Evolutionary conservation across 2,797 vertebrate genomes (phyloP).

Genomic region (Phyllotis vaccarum): DNA sequence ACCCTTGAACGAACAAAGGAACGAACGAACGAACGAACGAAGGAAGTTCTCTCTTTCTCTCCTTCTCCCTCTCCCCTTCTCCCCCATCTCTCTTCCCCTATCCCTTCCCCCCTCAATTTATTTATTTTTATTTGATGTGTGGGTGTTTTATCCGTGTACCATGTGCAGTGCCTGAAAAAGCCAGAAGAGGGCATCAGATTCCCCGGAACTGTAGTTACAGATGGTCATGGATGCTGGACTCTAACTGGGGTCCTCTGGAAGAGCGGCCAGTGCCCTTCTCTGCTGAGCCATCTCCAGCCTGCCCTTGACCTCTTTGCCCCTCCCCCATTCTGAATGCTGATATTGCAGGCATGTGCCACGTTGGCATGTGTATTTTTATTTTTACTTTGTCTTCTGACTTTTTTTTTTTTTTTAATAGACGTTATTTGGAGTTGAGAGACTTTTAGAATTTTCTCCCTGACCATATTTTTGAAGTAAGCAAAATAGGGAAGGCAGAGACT

Average conservation of each 20-base stretch:
- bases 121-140: neutral
- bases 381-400: constrained; percentile 40
- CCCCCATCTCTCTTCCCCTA: no score
- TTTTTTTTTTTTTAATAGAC: neutral
- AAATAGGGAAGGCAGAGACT: neutral
- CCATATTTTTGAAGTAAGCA: neutral
- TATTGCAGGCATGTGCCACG: neutral
- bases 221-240: neutral
- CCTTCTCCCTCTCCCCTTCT: neutral
- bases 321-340: neutral
- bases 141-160: neutral
- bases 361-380: neutral
- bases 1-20: neutral
- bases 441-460: constrained; percentile 38
- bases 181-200: neutral
- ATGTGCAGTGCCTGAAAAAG: neutral
- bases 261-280: neutral
- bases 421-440: neutral
- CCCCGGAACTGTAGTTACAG: neutral
- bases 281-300: no score
- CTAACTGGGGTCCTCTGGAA: neutral
- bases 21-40: no score
- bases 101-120: neutral
- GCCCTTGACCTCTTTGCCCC: neutral
- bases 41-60: no score